phyloP scores from a whole-genome alignment of 2,888 invertebrate genomes.

The Phragmatobia fuliginosa region DNA sequence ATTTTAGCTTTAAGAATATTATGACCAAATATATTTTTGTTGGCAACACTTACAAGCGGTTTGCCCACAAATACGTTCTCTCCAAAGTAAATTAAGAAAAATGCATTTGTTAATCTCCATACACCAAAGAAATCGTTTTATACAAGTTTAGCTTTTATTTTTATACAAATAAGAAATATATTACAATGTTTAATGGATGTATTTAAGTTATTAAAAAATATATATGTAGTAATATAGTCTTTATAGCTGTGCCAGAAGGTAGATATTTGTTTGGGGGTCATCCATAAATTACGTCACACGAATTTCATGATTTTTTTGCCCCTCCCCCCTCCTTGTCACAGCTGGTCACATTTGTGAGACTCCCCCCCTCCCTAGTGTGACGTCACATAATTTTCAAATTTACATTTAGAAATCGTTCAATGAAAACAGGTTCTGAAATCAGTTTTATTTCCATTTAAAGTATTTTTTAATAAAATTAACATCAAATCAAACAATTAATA shows the following conservation, averaged over 20 bases:
- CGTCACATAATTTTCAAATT: too few species aligned
- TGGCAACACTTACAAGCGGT: background rate
- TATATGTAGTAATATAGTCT: constrained; percentile 9
- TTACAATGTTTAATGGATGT: constrained; percentile 36
- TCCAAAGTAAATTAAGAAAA: background rate
- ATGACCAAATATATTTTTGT: constrained; percentile 35
- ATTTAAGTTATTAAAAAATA: constrained; percentile 25
- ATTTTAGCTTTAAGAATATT: constrained; percentile 36
- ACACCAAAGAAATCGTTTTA: constrained; percentile 45
- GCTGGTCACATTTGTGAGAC: too few species aligned
- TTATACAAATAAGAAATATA: constrained; percentile 31
- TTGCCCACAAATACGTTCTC: background rate
- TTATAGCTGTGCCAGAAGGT: constrained; percentile 9
- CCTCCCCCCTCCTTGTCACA: too few species aligned
- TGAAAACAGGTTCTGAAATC: too few species aligned
- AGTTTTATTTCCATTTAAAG: too few species aligned
- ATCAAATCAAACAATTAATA: too few species aligned
- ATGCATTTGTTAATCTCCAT: constrained; percentile 39
- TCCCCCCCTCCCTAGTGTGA: too few species aligned
- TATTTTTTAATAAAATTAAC: too few species aligned
- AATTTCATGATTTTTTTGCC: too few species aligned
- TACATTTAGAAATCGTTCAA: too few species aligned
- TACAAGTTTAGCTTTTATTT: constrained; percentile 40
- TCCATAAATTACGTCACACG: too few species aligned
- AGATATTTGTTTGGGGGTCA: constrained; percentile 18